Base-by-base conservation (phyloP, 2,797 vertebrate species). In the Echeneis naucrates region DNA sequence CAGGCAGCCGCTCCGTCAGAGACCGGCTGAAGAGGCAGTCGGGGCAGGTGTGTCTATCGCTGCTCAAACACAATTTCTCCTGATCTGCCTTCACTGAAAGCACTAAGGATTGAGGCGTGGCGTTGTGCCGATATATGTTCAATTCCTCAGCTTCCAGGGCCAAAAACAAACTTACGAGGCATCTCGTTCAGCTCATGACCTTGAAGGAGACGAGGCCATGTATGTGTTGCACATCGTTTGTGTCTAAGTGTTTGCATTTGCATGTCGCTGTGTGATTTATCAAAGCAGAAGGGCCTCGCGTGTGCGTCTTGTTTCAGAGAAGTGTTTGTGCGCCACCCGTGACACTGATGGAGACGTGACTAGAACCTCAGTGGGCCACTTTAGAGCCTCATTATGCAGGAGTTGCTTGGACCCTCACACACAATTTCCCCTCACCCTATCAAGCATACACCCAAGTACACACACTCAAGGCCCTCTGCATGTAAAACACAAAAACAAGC, bases 261-360 rank as follows among this genome's bases (percentile, higher is more conserved):
- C 47, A 68, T 69, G 63, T 58, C 14, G 5, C 56, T 40, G 62
- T 63, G 77, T 19, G 63, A 40, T 52, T 59, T 51, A 44, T 74
- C 30, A 2, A 32, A 48, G 19, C 8, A 67, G 17, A 38, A 58
- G 72, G 53, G 62, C 52, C 51, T 62, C 24, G 38, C n/a, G 35
- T 61, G 24, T 56, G 5, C 33, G 32, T 56, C 44, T 55, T 30
- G 44, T 72, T 51, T 78, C 35, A 27, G 55, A 68, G 68, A 30
- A 58, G 44, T 45, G 44, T 45, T n/a, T 45, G 44, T 72, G n/a
- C 30, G 76, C 62, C 12, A 54, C 56, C 42, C 4, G 32, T 21
- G 67, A 75, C 7, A n/a, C 75, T 63, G 73, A 80, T 37, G 37
- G 63, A 82, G 75, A 87, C 62, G 79, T 90, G 90, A 88, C 82